Percentiles rank a stretch among this genome's conserved stretches.
phyloP scores from a whole-genome alignment of 2,888 invertebrate genomes.

The Lagria hirta region DNA sequence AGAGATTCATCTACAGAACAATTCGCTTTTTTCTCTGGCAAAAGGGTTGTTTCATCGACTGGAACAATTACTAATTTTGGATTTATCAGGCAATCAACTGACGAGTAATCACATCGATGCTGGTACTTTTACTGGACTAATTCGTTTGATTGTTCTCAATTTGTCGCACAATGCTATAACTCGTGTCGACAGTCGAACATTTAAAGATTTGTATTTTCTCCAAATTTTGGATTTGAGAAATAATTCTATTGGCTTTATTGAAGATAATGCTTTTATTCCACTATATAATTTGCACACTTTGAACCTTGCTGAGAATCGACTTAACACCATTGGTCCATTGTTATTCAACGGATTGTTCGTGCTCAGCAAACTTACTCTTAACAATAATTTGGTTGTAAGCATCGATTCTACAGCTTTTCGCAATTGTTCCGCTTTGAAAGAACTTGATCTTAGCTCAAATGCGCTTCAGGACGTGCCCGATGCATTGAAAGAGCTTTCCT shows the following conservation, averaged over 20 bases:
- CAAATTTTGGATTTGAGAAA: conserved; percentile 84
- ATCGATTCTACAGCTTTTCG: conserved; percentile 81
- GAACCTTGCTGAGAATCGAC: conserved; percentile 83
- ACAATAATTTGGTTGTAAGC: conserved; percentile 79
- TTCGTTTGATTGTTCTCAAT: conserved; percentile 81
- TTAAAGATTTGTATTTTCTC: conserved; percentile 82
- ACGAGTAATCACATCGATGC: conserved; percentile 83
- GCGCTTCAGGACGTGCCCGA: conserved; percentile 79
- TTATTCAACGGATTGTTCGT: conserved; percentile 83
- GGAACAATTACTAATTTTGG: conserved; percentile 80
- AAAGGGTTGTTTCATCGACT: conserved; percentile 80
- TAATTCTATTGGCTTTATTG: conserved; percentile 85
- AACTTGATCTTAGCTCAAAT: conserved; percentile 86
- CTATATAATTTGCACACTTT: conserved; percentile 87
- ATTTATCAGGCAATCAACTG: conserved; percentile 81
- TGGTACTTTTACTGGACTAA: conserved; percentile 81
- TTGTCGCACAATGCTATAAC: conserved; percentile 84
- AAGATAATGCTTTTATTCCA: conserved; percentile 84
- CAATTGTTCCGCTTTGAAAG: conserved; percentile 85
- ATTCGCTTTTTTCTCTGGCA: conserved; percentile 79
- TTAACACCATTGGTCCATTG: conserved; percentile 78
- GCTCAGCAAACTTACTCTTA: conserved; percentile 79
- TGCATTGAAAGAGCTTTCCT: conserved; percentile 76
- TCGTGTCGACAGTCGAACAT: conserved; percentile 78
- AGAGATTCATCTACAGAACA: conserved; percentile 82